These are phyloP conservation scores for Odobenus rosmarus DNA, from an alignment of 2,113 vertebrate species.

Conservation along the genomic window DNA sequence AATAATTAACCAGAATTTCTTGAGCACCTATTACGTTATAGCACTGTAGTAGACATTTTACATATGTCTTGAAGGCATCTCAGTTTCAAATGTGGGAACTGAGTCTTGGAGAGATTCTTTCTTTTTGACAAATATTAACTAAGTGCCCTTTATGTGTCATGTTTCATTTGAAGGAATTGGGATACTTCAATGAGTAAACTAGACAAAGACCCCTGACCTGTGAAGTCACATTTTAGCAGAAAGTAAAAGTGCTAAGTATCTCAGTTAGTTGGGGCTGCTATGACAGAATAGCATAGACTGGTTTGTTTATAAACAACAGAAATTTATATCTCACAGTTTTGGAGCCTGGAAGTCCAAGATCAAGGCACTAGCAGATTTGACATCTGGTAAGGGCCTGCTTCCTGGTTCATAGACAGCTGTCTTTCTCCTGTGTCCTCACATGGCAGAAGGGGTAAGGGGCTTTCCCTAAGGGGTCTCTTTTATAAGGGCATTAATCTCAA, in stretches of 20 bases:
- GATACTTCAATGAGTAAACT: neutral
- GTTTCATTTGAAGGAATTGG: neutral
- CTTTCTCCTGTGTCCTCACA: neutral
- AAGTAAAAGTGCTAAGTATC: neutral
- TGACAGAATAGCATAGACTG: neutral
- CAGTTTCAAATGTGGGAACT: neutral
- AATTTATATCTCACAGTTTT: neutral
- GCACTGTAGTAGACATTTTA: neutral
- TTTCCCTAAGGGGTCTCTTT: neutral
- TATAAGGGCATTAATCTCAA: neutral
- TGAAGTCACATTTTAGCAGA: constrained; percentile 8
- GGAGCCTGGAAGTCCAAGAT: neutral
- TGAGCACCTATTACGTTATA: neutral
- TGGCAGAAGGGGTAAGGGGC: neutral
- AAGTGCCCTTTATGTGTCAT: neutral
- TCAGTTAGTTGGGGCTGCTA: neutral
- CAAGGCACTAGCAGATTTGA: neutral
- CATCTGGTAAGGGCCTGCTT: neutral
- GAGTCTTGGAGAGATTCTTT: constrained; percentile 26
- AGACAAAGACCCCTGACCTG: neutral
- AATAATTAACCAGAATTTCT: neutral
- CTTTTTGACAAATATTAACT: neutral
- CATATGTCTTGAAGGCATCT: neutral
- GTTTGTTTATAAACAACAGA: neutral
- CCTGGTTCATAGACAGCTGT: neutral